Percentiles rank a stretch among this genome's conserved stretches.
Conservation (phyloP, 1,140 invertebrate genomes). For the Onthophagus taurus region DNA sequence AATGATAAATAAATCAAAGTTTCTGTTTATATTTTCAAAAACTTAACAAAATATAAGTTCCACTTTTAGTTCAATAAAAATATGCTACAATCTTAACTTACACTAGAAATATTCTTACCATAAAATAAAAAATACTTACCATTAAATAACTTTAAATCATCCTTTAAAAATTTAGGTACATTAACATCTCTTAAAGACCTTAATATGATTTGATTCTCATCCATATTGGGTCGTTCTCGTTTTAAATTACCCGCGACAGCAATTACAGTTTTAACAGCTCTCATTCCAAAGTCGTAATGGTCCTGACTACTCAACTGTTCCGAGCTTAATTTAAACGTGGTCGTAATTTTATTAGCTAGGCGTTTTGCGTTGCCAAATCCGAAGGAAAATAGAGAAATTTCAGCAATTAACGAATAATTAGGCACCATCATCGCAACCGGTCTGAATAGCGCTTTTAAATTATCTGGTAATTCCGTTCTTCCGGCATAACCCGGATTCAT, state of each 20-base stretch:
- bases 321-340: conserved; percentile 61
- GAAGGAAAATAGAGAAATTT: conserved; percentile 62
- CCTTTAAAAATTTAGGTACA: conserved; percentile 60
- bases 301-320: conserved; percentile 59
- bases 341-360: conserved; percentile 61
- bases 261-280: conserved; percentile 54
- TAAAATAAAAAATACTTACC: conserved; percentile 30
- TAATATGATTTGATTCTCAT: conserved; percentile 45
- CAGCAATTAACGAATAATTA: conserved; percentile 60
- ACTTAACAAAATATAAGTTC: too few species aligned
- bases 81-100: neutral
- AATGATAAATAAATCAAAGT: too few species aligned
- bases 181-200: conserved; percentile 63
- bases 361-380: conserved; percentile 55
- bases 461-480: conserved; percentile 62
- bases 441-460: conserved; percentile 62
- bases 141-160: conserved; percentile 58
- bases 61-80: too few species aligned
- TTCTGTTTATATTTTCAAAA: too few species aligned
- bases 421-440: conserved; percentile 73
- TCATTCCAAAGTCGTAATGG: conserved; percentile 48
- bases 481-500: conserved; percentile 71
- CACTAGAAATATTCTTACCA: neutral
- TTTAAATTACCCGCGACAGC: conserved; percentile 60
- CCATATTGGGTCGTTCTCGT: conserved; percentile 54